phyloP scores from a whole-genome alignment of 1,140 invertebrate species.

The Cecropterus lyciades region DNA sequence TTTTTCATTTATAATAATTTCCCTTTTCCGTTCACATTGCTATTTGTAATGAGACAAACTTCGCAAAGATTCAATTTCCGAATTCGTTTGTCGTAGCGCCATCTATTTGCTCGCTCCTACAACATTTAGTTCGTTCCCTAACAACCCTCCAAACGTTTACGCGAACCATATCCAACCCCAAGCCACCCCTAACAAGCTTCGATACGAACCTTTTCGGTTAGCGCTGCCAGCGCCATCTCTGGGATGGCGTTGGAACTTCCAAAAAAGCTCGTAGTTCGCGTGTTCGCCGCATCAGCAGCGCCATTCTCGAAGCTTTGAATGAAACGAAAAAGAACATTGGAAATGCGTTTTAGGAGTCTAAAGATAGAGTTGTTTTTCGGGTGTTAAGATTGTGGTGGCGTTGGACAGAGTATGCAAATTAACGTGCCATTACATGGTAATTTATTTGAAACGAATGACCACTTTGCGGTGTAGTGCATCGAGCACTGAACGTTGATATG shows the following conservation, averaged over 20 bases:
- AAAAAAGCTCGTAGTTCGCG: constrained; percentile 66
- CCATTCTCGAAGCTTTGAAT: constrained; percentile 70
- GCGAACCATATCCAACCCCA: constrained; percentile 50
- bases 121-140: constrained; percentile 38
- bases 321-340: constrained; percentile 48
- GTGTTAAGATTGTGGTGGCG: constrained; percentile 51
- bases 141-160: constrained; percentile 46
- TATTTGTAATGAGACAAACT: neutral
- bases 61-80: neutral
- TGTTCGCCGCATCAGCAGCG: constrained; percentile 55
- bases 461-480: constrained; percentile 83
- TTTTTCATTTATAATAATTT: too few species aligned
- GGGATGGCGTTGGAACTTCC: constrained; percentile 66
- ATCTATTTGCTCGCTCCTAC: constrained; percentile 49
- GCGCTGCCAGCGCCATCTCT: constrained; percentile 67
- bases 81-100: constrained; percentile 44
- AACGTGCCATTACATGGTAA: constrained; percentile 84
- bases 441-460: constrained; percentile 85
- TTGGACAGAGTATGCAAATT: constrained; percentile 83
- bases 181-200: constrained; percentile 43
- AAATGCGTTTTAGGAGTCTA: constrained; percentile 49
- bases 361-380: constrained; percentile 65
- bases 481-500: constrained; percentile 82
- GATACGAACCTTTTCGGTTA: constrained; percentile 44
- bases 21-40: too few species aligned